Base-by-base conservation (phyloP, 2,888 invertebrate species). In the Drosophila quinaria region DNA sequence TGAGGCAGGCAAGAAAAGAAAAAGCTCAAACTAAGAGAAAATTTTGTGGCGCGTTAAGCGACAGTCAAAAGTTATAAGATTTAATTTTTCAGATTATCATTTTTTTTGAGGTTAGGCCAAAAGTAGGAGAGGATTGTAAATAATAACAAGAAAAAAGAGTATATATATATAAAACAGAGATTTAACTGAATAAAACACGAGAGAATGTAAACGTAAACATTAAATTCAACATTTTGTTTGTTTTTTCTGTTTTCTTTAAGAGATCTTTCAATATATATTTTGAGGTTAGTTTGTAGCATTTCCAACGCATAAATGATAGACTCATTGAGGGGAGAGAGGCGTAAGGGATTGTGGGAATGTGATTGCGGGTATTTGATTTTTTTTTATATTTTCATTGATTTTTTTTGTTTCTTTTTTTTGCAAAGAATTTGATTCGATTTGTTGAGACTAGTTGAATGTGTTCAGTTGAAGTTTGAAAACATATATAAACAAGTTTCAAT, bases 321-420 rank as follows among this genome's bases (percentile, higher is more conserved):
- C 92, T 91, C 92, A 92, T 92, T 92, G 92, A 92, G 92, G 92
- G 92, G 93, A 92, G 80, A 89, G 89, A 85, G 85, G 85, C 82
- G 91, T 90, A 90, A 77, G 80, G 92, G 92, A 91, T 92, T 90
- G 90, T 91, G 84, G 86, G 92, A 91, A 91, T 90, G 86, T 91
- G 91, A 90, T 87, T 82, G 82, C 85, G 75, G 89, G 80, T 76
- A 89, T 67, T 51, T 47, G 59, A 49, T 61, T 47, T 71, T 71
- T 65, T 65, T 54, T 49, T 60, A 37, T 69, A 62, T 77, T 78
- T 71, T 62, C 63, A 29, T 33, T 58, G 25, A 49, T 41, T 68
- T 71, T 73, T 51, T 41, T 56, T 39, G 65, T 68, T 71, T 74
- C 73, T 75, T 71, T 80, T 68, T 61, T 67, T 80, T 70, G 64